Conservation (phyloP, 2,888 invertebrate species). For the Gnatocerus cornutus region DNA sequence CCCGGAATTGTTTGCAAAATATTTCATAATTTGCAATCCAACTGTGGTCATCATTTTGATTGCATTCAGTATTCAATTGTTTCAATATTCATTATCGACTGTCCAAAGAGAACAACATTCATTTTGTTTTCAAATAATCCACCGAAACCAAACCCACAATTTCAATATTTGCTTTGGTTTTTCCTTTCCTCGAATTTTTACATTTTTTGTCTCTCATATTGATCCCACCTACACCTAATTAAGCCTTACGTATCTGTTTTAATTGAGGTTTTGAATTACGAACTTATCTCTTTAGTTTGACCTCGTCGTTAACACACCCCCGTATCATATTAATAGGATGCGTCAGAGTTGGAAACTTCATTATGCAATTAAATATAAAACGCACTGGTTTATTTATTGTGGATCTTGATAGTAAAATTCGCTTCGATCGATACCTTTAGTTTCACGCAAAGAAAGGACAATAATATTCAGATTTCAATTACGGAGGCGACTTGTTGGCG, state of each 20-base stretch:
- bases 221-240: background rate
- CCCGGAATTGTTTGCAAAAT: too few relatives aligned
- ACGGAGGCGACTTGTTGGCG: slow-evolving; percentile 50
- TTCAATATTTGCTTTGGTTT: too few relatives aligned
- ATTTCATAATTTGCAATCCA: too few relatives aligned
- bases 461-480: slow-evolving; percentile 49
- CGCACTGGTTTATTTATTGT: too few relatives aligned
- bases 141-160: too few relatives aligned
- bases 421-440: slow-evolving; percentile 25
- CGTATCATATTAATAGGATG: background rate
- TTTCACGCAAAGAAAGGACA: slow-evolving; percentile 29
- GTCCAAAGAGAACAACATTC: too few relatives aligned
- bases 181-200: too few relatives aligned
- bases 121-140: too few relatives aligned
- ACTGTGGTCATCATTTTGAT: too few relatives aligned
- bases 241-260: background rate
- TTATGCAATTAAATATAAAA: background rate
- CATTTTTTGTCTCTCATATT: too few relatives aligned
- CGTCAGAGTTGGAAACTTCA: background rate
- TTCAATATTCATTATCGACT: too few relatives aligned
- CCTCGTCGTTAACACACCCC: slow-evolving; percentile 4
- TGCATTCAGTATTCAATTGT: too few relatives aligned
- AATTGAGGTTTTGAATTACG: background rate
- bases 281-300: background rate
- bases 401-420: background rate